Evolutionary conservation across 35 echinoderm and acorn worm genomes (phyloP), one percentile per base, ranked within the genome.

Genomic region (Hemicentrotus pulcherrimus): DNA sequence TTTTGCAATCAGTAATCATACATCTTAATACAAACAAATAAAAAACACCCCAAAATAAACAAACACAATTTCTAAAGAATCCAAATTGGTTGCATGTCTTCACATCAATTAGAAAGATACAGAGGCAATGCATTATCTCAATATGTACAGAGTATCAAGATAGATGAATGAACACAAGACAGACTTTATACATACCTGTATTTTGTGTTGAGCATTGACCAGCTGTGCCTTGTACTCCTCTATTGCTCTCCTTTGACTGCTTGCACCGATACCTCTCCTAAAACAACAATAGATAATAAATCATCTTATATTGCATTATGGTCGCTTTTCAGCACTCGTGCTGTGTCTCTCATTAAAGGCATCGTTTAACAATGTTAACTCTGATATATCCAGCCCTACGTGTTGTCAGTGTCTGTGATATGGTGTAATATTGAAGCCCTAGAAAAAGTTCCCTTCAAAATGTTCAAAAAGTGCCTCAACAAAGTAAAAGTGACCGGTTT

Each of bases 161-260:
- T 10, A 41, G 35, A 41, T 41, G 50, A 55, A 10, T 55, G 7
- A 55, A 11, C 50, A 55, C 11, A 55, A 55, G 8, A 41, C 35
- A 41, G 1, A 41, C 35, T 59, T 28, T 24, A n/a, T 28, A 78
- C 94, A 78, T 90, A 99, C 98, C 96, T 96, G 96, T 46, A 95
- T 95, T 50, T 94, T 96, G 92, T 99, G 96, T 16, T 95, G 94
- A n/a, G 95, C 48, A 16, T 78, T 60, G 11, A 94, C 32, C 14
- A 97, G 70, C 32, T 99, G 94, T 48, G 94, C 86, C 47, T 96
- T 96, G 86, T 97, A 97, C 31, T 99, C 95, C 46, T 99, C 98
- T 52, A 97, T 91, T 8, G 96, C 97, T 95, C 98, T 97, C 14
- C 95, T 95, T 78, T 97, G 94, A 86, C 95, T 94, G 10, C 95